Conservation (phyloP, 64 coral and sea anemone species). For the Pachyseris speciosa region DNA sequence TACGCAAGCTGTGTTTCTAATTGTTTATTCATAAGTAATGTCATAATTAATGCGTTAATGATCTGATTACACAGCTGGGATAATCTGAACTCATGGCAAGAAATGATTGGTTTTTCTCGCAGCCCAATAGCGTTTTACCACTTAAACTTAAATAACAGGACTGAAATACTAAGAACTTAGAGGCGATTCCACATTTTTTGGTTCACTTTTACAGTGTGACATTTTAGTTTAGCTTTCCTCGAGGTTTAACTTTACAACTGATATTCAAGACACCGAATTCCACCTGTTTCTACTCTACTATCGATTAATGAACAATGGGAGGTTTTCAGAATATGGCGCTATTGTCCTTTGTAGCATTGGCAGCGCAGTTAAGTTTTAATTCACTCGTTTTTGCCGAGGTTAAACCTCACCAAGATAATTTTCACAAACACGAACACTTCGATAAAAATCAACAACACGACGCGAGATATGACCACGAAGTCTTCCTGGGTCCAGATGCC, state of each 20-base stretch:
- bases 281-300: background rate
- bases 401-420: conserved; percentile 80
- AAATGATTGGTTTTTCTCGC: conserved; percentile 32
- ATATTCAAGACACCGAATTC: background rate
- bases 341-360: background rate
- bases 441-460: conserved; percentile 73
- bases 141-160: background rate
- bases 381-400: conserved; percentile 29
- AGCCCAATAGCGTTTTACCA: background rate
- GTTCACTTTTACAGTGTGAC: background rate
- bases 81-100: conserved; percentile 11
- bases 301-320: background rate
- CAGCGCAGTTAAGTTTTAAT: background rate
- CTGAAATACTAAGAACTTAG: background rate
- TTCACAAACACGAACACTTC: conserved; percentile 91
- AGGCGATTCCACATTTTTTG: background rate
- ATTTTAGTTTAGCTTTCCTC: background rate
- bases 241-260: background rate
- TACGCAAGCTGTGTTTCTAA: background rate
- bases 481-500: conserved; percentile 93
- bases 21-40: background rate
- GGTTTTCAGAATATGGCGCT: background rate
- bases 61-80: conserved; percentile 26
- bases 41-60: conserved; percentile 12
- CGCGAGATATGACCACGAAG: conserved; percentile 88